Percentiles rank a stretch among this genome's conserved stretches.
Conservation (phyloP, 2,113 vertebrate species). For the Pseudonaja textilis region DNA sequence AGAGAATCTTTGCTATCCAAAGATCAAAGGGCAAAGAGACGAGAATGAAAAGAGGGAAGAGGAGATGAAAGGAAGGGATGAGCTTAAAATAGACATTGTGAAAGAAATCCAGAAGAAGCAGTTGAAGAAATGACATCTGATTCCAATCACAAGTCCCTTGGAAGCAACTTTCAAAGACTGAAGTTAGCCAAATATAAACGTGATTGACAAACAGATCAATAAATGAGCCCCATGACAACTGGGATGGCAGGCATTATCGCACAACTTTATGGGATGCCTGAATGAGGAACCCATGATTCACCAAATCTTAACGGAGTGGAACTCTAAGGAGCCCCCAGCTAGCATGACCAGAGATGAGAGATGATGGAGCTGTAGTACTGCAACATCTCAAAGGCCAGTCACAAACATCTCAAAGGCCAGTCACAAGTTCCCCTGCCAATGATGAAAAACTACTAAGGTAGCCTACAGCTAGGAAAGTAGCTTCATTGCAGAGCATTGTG, state of each 20-base stretch:
- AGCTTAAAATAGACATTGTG: background rate
- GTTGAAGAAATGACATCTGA: background rate
- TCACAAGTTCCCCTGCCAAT: background rate
- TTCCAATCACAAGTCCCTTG: background rate
- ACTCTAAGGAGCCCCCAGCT: background rate
- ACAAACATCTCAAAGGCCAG: background rate
- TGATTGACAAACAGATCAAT: background rate
- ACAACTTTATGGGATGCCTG: background rate
- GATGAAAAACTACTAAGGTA: background rate
- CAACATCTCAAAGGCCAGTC: background rate
- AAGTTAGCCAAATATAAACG: background rate
- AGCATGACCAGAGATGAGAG: background rate
- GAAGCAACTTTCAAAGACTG: background rate
- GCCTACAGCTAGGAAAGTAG: background rate
- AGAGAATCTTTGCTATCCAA: background rate
- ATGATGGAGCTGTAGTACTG: background rate
- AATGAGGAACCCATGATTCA: background rate
- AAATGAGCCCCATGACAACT: background rate
- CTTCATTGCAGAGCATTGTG: background rate
- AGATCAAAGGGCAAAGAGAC: background rate
- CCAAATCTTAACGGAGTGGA: background rate
- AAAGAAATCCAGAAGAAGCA: background rate
- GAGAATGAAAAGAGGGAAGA: background rate
- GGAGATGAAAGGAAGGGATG: background rate
- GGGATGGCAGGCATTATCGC: background rate